Base-by-base conservation (phyloP, 2,797 vertebrate genomes). In the Molossus alvarezi region DNA sequence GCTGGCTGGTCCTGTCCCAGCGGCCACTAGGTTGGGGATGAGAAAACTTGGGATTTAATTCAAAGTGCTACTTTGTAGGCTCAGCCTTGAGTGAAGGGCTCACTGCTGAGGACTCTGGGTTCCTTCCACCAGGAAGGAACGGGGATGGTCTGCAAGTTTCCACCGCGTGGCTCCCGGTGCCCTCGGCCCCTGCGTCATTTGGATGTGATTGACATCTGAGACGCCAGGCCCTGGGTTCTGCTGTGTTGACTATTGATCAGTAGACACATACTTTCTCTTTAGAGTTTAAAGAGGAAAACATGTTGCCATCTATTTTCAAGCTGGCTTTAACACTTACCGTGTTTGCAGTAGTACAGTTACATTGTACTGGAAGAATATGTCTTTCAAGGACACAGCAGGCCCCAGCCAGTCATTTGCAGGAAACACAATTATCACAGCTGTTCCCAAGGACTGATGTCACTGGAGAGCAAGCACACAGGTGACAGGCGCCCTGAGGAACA, bases 351-450 rank as follows among this genome's bases (percentile, higher is more conserved):
- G 57, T 60, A 72, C 91, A 65, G 72, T 83, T 71, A 77, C 94
- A 11, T 64, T 29, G 0, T 60, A 53, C 81, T 90, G 81, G 89
- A 41, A 82, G 85, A 91, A 72, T 62, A 71, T 33, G 27, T 89
- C 95, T 88, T 79, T 65, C 93, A 91, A 94, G 95, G 95, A 84
- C 89, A 73, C 77, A 87, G 6, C n/a, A 55, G 94, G 92, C 72
- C 77, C 62, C 62, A 37, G 79, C 79, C 41, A 67, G 65, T 91
- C 88, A n/a, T 88, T 96, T 96, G 87, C 11, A 90, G 76, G 83
- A 88, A 91, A 90, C 93, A 45, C 94, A 97, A 91, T 95, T 97
- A 96, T 75, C 93, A 84, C 18, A 85, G 90, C 92, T 93, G 72
- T 96, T 96, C 96, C 95, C 94, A 96, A 95, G 82, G 81, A 64